These are phyloP conservation scores for Calephelis perditalis DNA, from an alignment of 2,888 invertebrate species.

Conservation along the genomic window DNA sequence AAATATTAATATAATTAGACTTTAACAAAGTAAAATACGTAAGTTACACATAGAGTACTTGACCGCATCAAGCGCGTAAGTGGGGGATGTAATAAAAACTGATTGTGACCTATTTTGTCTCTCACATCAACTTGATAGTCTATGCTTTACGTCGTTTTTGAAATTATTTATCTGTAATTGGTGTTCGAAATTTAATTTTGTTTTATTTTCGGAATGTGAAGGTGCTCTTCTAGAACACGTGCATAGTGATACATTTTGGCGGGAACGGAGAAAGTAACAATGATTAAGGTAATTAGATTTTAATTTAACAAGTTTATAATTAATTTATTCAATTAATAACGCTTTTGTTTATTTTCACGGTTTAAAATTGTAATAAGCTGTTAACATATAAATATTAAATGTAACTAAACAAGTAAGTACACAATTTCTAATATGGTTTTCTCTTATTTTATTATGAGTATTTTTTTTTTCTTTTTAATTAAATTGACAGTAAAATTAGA, in stretches of 20 bases:
- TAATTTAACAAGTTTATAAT: too few relatives aligned
- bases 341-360: too few relatives aligned
- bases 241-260: constrained; percentile 18
- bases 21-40: not conserved
- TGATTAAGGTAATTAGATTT: constrained; percentile 25
- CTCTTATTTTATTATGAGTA: too few relatives aligned
- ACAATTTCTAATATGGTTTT: too few relatives aligned
- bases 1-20: not conserved
- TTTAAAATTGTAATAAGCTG: too few relatives aligned
- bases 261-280: constrained; percentile 19
- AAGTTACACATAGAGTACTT: constrained; percentile 7
- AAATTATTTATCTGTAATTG: constrained; percentile 16
- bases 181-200: constrained; percentile 23
- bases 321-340: too few relatives aligned
- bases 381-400: too few relatives aligned
- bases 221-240: constrained; percentile 20
- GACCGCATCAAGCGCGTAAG: constrained; percentile 14
- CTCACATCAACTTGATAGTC: constrained; percentile 44
- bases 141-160: constrained; percentile 20
- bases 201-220: constrained; percentile 19
- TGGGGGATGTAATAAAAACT: constrained; percentile 59
- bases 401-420: too few relatives aligned
- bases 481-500: too few relatives aligned
- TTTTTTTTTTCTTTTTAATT: too few relatives aligned
- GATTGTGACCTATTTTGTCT: constrained; percentile 63